Evolutionary conservation across 2,888 invertebrate genomes (phyloP), one percentile per base, ranked within the genome.

Genomic region (Scaptomyza caliginosa): DNA sequence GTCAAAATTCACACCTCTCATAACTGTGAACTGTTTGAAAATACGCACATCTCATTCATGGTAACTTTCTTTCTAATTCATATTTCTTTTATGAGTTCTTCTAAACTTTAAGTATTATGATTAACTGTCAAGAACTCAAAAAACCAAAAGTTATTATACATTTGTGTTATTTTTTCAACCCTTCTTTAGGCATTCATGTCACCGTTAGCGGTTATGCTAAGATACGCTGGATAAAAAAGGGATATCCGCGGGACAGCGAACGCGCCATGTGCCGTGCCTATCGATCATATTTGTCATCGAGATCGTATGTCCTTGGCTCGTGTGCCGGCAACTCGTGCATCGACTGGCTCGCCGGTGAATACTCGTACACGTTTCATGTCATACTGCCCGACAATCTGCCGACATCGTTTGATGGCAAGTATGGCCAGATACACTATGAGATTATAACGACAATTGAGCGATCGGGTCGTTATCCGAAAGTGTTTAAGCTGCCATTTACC

Each of bases 401-500:
- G 26, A 95, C 96, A 11, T 96, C 96, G 5, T 96, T 96, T 90
- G 95, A 95, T 89, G 95, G 95, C 24, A 93, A 95, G 89, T 93
- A 92, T 91, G 96, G 97, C 0, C 93, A 94, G 88, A 93, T 97
- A 39, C 93, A 96, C 51, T 98, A 97, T 89, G 95, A 94, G 24
- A 93, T 96, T 16, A 95, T 95, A 91, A 95, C 95, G 26, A 94
- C 93, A 3, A 92, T 97, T 36, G 97, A 97, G 89, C 93, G 96
- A 24, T 96, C 96, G 30, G 96, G 96, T 94, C 96, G 96, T 87
- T 95, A 95, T 91, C 96, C 97, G 90, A 95, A 96, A 86, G 95
- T 95, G 71, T 94, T 94, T 24, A 96, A 96, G 91, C 93, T 93
- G 89, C 94, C 95, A 21, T 97, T 97, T 89, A 96, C 95, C 50